These are phyloP conservation scores for Empidonax traillii DNA, from an alignment of 2,113 vertebrate species.

Conservation along the genomic window DNA sequence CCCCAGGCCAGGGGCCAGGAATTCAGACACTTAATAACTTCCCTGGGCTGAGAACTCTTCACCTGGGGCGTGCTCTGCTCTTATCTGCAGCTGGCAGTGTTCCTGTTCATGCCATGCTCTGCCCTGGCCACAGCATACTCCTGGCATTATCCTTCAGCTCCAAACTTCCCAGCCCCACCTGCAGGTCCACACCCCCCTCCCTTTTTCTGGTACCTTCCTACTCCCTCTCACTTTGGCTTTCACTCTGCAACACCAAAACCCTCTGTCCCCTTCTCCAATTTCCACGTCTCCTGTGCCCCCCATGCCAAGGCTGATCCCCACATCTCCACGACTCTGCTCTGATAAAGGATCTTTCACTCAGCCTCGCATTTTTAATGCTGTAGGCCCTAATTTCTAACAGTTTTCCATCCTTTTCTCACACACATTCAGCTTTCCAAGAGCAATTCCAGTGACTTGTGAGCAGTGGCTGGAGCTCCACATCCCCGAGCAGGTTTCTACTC, in stretches of 20 bases:
- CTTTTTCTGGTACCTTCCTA: neutral
- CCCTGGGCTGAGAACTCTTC: constrained; percentile 17
- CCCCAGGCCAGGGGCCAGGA: constrained; percentile 15
- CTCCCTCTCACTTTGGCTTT: neutral
- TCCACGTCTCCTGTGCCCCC: neutral
- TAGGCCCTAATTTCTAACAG: neutral
- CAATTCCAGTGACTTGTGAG: neutral
- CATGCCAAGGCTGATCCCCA: neutral
- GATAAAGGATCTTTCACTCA: neutral
- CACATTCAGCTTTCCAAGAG: neutral
- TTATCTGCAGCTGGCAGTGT: neutral
- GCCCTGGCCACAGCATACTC: neutral
- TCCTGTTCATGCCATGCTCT: neutral
- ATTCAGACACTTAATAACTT: neutral
- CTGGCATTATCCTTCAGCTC: neutral
- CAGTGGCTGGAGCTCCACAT: neutral
- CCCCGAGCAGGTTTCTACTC: neutral
- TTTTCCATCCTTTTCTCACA: neutral
- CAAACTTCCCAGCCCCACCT: neutral
- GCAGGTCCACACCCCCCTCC: neutral
- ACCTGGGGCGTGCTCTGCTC: neutral
- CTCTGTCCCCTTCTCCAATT: neutral
- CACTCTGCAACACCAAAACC: neutral
- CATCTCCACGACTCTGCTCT: neutral
- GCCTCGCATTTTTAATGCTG: neutral